Base-by-base conservation (phyloP, 30 jellyfish, hydroid and myxozoan genomes). In the Turritopsis dohrnii region DNA sequence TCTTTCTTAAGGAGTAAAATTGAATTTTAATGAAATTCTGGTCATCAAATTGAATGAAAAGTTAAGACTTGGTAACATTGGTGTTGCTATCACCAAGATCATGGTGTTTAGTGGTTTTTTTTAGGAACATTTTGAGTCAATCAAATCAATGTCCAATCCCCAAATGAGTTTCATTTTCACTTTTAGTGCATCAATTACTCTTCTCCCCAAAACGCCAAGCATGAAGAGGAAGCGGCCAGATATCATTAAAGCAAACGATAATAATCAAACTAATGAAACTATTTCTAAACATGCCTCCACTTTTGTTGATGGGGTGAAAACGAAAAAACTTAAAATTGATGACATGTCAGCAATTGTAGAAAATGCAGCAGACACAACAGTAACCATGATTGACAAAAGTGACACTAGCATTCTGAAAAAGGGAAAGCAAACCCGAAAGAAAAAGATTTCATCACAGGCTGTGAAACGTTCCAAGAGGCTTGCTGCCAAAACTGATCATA, bases 171-270 rank as follows among this genome's bases (percentile, higher is more conserved):
- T n/a, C n/a, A n/a, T n/a, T 81, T 81, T 66, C 30, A 1, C 54
- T 54, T 16, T 27, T 66, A 82, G 89, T 24, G 71, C 53, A n/a
- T 65, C 89, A 18, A 23, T 71, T 17, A 26, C 89, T 28, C 71
- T 82, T 18, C 72, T 82, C 17, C 89, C 89, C 21, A 82, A 82
- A 28, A 82, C 89, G 21, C 89, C 89, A 21, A 52, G 89, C 52
- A 29, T 82, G 74, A 82, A 82, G 29, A 28, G 89, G 17, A 82
- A 82, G 66, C 26, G 89, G 25, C 84, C 84, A 19, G 28, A 28
- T 21, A 69, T 69, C 19, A 19, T n/a, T 8, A 69, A 69, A 69
- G 77, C 77, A 23, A 69, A 69, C 19, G 77, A 19, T 8, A n/a
- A 23, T 69, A 27, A 7, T n/a, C 9, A n/a, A n/a, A 22, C 31